Evolutionary conservation across 2,797 vertebrate genomes (phyloP), one percentile per base, ranked within the genome.

Genomic region (Sebastes glaucus): DNA sequence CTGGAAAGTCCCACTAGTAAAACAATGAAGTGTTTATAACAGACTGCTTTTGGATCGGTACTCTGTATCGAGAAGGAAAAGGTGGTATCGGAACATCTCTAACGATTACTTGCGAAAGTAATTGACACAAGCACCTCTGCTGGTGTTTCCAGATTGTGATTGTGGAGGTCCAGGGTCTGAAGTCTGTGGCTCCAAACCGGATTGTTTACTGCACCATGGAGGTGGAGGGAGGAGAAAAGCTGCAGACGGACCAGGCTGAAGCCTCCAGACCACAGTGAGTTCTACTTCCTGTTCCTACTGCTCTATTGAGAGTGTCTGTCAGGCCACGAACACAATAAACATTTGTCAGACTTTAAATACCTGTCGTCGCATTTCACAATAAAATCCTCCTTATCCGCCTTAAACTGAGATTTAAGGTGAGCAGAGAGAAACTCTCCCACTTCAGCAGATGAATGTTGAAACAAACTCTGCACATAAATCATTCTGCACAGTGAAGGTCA

Each of bases 151-250:
- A 99, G 98, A 98, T 99, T 87, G 98, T 99, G 83, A 99, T 99
- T 82, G 97, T 98, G 97, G 98, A 99, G 88, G 98, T 99, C 18
- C 97, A 98, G 82, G 98, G 98, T 55, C 94, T 99, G 81, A 99
- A 97, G 93, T 99, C 98, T 0, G 92, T 99, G 84, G 97, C 98
- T 63, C 97, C 98, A 23, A 99, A 99, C 93, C 97, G 98, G 67
- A 98, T 99, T 5, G 98, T 99, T 1, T 99, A 99, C 89, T 99
- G 98, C 88, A 99, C 98, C 11, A 99, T 99, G 98, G 98, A 99
- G 85, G 98, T 99, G 0, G 98, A 99, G 91, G 98, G 98, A 4
- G 98, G 98, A 60, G 97, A 99, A 88, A 99, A 99, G 42, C 96
- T 99, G 16, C 98, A 99, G 90, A 99, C 98, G 0, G 98, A 99